These are phyloP conservation scores for Pachyrhynchus sulphureomaculatus DNA, from an alignment of 1,140 invertebrate species.

Conservation along the genomic window DNA sequence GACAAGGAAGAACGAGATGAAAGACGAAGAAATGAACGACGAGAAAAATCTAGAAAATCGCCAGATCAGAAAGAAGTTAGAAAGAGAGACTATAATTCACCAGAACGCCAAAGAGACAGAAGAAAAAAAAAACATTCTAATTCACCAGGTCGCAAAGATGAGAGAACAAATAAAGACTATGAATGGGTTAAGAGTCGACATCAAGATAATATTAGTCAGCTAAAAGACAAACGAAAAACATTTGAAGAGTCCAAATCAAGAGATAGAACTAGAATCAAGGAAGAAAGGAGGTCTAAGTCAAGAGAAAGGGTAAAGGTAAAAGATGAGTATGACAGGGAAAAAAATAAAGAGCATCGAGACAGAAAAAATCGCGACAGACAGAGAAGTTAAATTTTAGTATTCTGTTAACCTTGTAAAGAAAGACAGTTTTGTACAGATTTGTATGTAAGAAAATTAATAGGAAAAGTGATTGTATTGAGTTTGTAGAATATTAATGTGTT, in stretches of 20 bases:
- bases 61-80: slow-evolving; percentile 6
- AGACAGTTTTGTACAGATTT: too few species aligned
- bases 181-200: slow-evolving; percentile 31
- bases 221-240: slow-evolving; percentile 22
- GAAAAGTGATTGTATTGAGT: too few species aligned
- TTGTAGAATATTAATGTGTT: too few species aligned
- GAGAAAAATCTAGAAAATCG: slow-evolving; percentile 16
- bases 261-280: neutral
- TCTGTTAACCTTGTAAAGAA: too few species aligned
- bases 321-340: slow-evolving; percentile 23
- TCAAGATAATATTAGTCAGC: slow-evolving; percentile 26
- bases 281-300: slow-evolving; percentile 18
- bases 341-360: slow-evolving; percentile 30
- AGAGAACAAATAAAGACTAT: slow-evolving; percentile 27
- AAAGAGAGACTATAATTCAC: slow-evolving; percentile 4
- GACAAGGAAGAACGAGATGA: neutral
- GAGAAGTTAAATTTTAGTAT: slow-evolving; percentile 6
- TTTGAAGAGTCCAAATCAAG: slow-evolving; percentile 29
- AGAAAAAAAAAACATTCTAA: slow-evolving; percentile 5
- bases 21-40: neutral
- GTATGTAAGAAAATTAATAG: too few species aligned
- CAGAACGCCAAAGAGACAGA: neutral
- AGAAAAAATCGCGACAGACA: slow-evolving; percentile 7
- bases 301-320: slow-evolving; percentile 23
- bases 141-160: slow-evolving; percentile 2